A percentile compares a stretch with the other conserved stretches of the same genome.
Evolutionary conservation across 1,140 invertebrate species (phyloP).

Genomic region (Panagrolaimus sp.): DNA sequence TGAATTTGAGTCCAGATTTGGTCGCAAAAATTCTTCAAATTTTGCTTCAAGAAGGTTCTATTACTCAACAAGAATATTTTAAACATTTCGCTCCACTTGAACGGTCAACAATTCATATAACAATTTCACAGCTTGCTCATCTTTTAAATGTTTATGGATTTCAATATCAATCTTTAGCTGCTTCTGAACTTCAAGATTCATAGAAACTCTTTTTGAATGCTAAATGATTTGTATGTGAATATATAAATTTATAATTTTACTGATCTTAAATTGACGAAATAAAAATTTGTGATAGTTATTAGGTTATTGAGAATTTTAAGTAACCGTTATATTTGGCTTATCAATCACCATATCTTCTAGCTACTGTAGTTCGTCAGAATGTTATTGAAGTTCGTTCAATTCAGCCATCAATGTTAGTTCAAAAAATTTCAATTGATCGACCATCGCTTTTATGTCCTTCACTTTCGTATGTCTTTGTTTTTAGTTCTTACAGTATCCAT

Average conservation of each 20-base stretch:
- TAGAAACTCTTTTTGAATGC: no score
- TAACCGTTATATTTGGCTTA: conserved; percentile 22
- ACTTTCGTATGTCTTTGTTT: conserved; percentile 22
- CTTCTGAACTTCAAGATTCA: no score
- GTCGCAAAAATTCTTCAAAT: conserved; percentile 7
- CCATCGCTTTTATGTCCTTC: conserved; percentile 15
- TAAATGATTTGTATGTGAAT: no score
- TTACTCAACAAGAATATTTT: conserved; percentile 17
- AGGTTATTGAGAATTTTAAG: no score
- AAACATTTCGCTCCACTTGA: conserved; percentile 6
- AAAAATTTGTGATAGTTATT: no score
- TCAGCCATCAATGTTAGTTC: conserved; percentile 28
- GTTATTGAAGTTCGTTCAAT: conserved; percentile 39
- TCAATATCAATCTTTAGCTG: background rate
- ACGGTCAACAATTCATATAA: background rate
- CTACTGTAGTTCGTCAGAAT: conserved; percentile 24
- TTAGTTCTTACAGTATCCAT: background rate
- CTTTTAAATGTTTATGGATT: conserved; percentile 16
- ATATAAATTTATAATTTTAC: no score
- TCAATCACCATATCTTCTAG: conserved; percentile 41
- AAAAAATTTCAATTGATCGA: conserved; percentile 26
- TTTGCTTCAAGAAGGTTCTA: conserved; percentile 8
- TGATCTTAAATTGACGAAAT: no score
- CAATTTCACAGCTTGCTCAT: conserved; percentile 18
- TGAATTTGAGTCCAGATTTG: conserved; percentile 7